Evolutionary conservation across 2,888 invertebrate genomes (phyloP).

Genomic region (Ernsta delagoae): DNA sequence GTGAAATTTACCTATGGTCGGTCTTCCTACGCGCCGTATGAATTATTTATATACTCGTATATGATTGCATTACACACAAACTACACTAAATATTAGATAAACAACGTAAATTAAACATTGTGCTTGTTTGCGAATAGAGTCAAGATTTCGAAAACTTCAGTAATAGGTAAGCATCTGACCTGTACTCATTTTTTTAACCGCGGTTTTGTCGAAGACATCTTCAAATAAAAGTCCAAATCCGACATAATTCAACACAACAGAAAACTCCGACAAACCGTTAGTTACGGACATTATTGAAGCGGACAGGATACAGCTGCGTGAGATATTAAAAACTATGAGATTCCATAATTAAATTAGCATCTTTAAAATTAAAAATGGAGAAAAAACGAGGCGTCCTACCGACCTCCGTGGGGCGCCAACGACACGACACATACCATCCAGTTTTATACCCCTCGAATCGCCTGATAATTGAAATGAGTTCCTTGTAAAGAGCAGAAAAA

Average conservation of each 20-base stretch:
- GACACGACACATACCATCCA: conserved; percentile 75
- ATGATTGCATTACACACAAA: not conserved
- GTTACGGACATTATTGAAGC: conserved; percentile 64
- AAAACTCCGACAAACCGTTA: conserved; percentile 59
- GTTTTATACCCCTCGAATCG: conserved; percentile 82
- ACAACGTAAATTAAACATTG: not conserved
- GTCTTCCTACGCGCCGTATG: not conserved
- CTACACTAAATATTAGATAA: not conserved
- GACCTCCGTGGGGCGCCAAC: conserved; percentile 77
- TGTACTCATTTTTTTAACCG: not conserved
- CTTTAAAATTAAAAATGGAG: conserved; percentile 70
- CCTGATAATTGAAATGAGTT: conserved; percentile 85
- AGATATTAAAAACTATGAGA: conserved; percentile 58
- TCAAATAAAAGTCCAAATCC: not conserved
- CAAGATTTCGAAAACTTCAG: too few relatives aligned
- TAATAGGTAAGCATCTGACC: too few relatives aligned
- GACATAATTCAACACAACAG: conserved; percentile 18
- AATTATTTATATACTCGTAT: conserved; percentile 3
- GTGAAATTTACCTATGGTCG: not conserved
- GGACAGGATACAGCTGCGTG: conserved; percentile 75
- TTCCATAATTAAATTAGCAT: conserved; percentile 83
- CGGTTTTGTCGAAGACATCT: not conserved
- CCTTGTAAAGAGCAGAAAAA: conserved; percentile 84
- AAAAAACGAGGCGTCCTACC: conserved; percentile 66
- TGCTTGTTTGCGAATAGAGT: not conserved